Evolutionary conservation across 2,888 invertebrate species (phyloP), one percentile per base, ranked within the genome.

Genomic region (Mimachlamys varia): DNA sequence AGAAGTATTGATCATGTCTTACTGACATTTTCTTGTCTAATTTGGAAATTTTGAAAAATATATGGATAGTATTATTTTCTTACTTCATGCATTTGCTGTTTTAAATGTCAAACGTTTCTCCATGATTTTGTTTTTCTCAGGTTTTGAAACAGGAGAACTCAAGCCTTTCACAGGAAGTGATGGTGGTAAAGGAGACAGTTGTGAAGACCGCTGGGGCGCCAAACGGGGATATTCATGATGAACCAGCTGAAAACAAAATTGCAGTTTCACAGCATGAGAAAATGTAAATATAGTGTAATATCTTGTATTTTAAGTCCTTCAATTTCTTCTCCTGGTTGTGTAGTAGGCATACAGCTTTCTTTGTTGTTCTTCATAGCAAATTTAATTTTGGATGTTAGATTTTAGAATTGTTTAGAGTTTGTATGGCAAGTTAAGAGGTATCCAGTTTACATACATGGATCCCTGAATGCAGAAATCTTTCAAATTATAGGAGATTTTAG

Each of bases 91-190:
- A 44, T 44, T 44, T 44, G 3, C 44, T 7, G 7, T 44, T 44
- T 44, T 44, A 5, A 5, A 44, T 44, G 44, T 44, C 44, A 44
- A 44, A 3, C 4, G 44, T 44, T 44, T 44, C 44, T 88, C 53
- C 53, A 5, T 15, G 76, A 7, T 89, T 27, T 88, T 22, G 53
- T 87, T 55, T 91, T 89, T 90, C 89, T 19, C 92, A 95, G 94
- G 89, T 76, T 44, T 89, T 95, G 90, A 93, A 93, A 87, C 97
- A 97, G 90, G 97, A 98, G 93, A 97, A 97, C 92, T 96, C 96
- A 92, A 94, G 94, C 4, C 94, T 97, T 88, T 94, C 95, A 27
- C 96, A 96, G 49, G 97, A 97, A 94, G 94, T 97, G 91, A 96
- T 96, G 89, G 95, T 96, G 10, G 96, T 96, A 22, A 97, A 96